Evolutionary conservation across 2,888 invertebrate species (phyloP).

Genomic region (Oligia strigilis): DNA sequence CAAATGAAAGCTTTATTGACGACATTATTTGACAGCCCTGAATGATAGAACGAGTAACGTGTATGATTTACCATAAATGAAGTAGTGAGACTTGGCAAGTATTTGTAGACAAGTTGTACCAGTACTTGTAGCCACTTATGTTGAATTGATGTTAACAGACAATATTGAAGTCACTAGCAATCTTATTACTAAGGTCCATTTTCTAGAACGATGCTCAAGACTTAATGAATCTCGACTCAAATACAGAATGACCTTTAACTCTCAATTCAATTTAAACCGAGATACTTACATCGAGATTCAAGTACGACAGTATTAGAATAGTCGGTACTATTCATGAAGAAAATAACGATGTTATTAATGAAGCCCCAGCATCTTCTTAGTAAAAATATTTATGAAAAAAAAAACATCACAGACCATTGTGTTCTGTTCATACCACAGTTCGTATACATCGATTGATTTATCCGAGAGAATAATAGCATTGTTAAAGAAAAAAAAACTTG

Average conservation of each 20-base stretch:
- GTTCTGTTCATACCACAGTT: not conserved
- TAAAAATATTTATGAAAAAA: constrained; percentile 44
- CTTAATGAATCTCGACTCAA: not conserved
- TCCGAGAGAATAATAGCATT: constrained; percentile 50
- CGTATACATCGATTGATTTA: constrained; percentile 25
- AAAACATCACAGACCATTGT: constrained; percentile 40
- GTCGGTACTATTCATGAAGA: not conserved
- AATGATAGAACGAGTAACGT: constrained; percentile 17
- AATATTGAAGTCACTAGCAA: constrained; percentile 13
- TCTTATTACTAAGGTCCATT: not conserved
- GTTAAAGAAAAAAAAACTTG: constrained; percentile 27
- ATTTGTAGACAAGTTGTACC: constrained; percentile 37
- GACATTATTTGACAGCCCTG: constrained; percentile 37
- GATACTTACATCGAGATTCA: not conserved
- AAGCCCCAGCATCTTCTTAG: not conserved
- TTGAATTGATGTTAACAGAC: constrained; percentile 22
- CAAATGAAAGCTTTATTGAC: not conserved
- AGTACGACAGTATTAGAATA: not conserved
- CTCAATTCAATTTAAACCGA: not conserved
- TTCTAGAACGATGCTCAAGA: not conserved
- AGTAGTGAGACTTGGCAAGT: constrained; percentile 35
- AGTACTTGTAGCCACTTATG: constrained; percentile 8
- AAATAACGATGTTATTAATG: not conserved
- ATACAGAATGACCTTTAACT: not conserved
- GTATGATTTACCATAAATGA: constrained; percentile 48